Conservation (phyloP, 2,888 invertebrate genomes). For the Megastigmus dorsalis region DNA sequence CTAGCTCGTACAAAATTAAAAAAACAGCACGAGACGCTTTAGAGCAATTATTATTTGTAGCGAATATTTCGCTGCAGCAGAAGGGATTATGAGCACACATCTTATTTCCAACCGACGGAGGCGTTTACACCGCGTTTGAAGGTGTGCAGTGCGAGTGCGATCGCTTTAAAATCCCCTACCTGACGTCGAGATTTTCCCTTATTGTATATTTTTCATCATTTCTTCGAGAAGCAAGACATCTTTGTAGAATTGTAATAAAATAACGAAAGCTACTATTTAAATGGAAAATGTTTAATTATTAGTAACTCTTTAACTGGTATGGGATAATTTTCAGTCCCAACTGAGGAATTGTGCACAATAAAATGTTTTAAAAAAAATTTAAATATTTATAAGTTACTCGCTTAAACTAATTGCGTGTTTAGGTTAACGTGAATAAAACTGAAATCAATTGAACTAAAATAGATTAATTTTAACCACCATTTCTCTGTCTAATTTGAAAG, state of each 20-base stretch:
- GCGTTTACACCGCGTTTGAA: constrained; percentile 17
- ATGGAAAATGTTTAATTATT: constrained; percentile 15
- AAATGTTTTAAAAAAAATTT: too few relatives aligned
- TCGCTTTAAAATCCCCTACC: constrained; percentile 38
- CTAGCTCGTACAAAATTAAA: constrained; percentile 31
- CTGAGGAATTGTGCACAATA: too few relatives aligned
- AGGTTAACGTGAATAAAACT: too few relatives aligned
- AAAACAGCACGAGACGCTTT: constrained; percentile 10
- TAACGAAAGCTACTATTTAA: constrained; percentile 17
- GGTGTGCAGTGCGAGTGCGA: constrained; percentile 12
- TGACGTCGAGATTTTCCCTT: background rate
- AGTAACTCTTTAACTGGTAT: constrained; percentile 5
- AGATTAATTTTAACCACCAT: too few relatives aligned
- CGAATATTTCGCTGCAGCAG: constrained; percentile 10
- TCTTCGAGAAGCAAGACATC: background rate
- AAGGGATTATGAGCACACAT: constrained; percentile 43
- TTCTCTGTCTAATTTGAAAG: too few relatives aligned
- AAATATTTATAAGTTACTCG: too few relatives aligned
- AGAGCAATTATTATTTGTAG: constrained; percentile 36
- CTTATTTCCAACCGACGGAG: constrained; percentile 26
- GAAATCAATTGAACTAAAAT: too few relatives aligned
- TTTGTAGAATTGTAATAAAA: constrained; percentile 19
- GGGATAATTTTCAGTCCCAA: constrained; percentile 15
- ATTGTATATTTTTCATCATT: background rate
- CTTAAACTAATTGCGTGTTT: too few relatives aligned